Base-by-base conservation (phyloP, 2,113 vertebrate genomes). In the Puma concolor region DNA sequence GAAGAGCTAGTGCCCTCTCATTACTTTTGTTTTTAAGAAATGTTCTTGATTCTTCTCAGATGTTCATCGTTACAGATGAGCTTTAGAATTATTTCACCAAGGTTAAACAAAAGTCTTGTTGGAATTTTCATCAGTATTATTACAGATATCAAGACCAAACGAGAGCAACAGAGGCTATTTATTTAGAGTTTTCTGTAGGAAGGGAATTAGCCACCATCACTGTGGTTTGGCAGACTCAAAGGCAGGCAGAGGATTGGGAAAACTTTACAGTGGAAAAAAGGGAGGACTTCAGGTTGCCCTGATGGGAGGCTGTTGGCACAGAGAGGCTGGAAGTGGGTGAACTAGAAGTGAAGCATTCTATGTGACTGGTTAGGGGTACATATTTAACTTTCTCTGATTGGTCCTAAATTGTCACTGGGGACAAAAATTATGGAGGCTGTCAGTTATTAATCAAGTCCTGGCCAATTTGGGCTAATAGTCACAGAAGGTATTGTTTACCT, bases 1-100 rank as follows among this genome's bases (percentile, higher is more conserved):
- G 19, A 29, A 64, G 29, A 69, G 21, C 38, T 79, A 83, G 41
- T 38, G 21, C 12, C 29, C 44, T 86, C 7, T 87, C 19, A 57
- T 83, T 86, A 48, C 19, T 89, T 93, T 66, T n/a, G 7, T 31
- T 94, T 91, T 91, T n/a, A 64, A 80, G 85, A 89, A 36, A 48
- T 57, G 64, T 86, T 89, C n/a, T 83, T 86, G 52, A 89, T 92
- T 86, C 38, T 86, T 85, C 38, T 96, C 66, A 91, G 57, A 71
- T 72, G 52, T 60, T 91, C 84, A 36, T 57, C 50, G 16, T 95
- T 74, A 91, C 69, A 81, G 86, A 38, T 85, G 21, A 94, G 3
- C 31, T 90, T 80, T 84, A 80, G 57, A 81, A 67, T 74, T 80
- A 92, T 77, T 89, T 96, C 64, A 16, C 41, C 33, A 84, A 71